A percentile compares a stretch with the other conserved stretches of the same genome.
These are phyloP conservation scores for Oedothorax gibbosus DNA, from an alignment of 1,140 invertebrate species.

Conservation along the genomic window DNA sequence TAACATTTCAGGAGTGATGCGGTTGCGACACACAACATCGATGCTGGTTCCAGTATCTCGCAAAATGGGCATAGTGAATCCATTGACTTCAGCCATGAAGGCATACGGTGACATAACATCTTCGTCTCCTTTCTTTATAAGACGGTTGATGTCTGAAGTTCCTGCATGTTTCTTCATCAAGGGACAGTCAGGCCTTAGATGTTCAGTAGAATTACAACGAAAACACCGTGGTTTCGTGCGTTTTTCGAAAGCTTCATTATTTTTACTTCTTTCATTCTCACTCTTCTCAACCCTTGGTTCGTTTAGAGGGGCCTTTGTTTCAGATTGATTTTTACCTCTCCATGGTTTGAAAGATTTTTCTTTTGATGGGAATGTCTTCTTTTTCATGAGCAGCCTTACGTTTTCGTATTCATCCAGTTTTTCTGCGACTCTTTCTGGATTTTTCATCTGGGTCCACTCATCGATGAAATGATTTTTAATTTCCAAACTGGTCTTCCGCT, in stretches of 20 bases:
- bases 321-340: no score
- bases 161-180: not conserved
- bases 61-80: not conserved
- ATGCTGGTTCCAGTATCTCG: not conserved
- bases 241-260: slow-evolving; percentile 1
- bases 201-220: not conserved
- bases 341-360: no score
- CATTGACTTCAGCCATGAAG: not conserved
- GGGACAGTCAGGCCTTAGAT: not conserved
- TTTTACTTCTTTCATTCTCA: not conserved
- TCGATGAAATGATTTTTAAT: no score
- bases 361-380: no score
- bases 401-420: no score
- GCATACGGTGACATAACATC: not conserved
- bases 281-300: no score
- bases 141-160: not conserved
- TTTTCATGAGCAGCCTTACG: no score
- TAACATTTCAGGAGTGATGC: not conserved
- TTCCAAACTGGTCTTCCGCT: no score
- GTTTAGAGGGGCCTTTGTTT: no score
- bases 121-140: not conserved
- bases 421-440: no score
- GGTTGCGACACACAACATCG: not conserved
- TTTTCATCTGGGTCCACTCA: no score
- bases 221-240: not conserved